Base-by-base conservation (phyloP, 2,888 invertebrate genomes). In the Podabrus alpinus region DNA sequence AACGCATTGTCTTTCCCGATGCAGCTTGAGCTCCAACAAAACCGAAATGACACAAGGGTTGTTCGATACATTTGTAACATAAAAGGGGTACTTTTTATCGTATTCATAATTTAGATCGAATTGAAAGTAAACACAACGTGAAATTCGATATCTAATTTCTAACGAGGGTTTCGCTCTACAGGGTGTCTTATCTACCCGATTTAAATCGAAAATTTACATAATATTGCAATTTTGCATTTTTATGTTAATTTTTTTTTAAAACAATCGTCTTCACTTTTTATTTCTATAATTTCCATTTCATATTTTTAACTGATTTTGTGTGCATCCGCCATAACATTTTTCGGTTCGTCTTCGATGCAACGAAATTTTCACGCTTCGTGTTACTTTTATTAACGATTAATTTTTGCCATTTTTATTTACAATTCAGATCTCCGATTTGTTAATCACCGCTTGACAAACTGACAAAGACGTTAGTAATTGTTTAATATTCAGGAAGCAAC, bases 1-100 rank as follows among this genome's bases (percentile, higher is more conserved):
- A 29, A 21, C 60, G 59, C 60, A 67, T 72, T 67, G 71, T 72
- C 67, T 67, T 66, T 59, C 21, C 11, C 5, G n/a, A 15, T 19
- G 71, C 29, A 70, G 69, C 71, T 66, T 71, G 66, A n/a, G 11
- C 13, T 66, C n/a, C 5, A 24, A 66, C 3, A 24, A 24, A 66
- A 5, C n/a, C 66, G 2, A 66, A 24, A 25, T 25, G 15, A 66
- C 25, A 15, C 11, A 15, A 21, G 25, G 66, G 24, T 25, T 15
- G 24, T 16, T 61, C 17, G 61, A 61, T 61, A 61, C 61, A 61
- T 61, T 61, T 19, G 61, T 61, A 16, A 61, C 16, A 19, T 61
- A 19, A 61, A 61, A 13, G 61, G 61, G 61, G 16, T 17, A 11
- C 16, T 16, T 17, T 61, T 61, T 61, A 11, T 1, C 11, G 7